These are phyloP conservation scores for Ispidina lecontei DNA, from an alignment of 2,797 vertebrate species.

Conservation along the genomic window DNA sequence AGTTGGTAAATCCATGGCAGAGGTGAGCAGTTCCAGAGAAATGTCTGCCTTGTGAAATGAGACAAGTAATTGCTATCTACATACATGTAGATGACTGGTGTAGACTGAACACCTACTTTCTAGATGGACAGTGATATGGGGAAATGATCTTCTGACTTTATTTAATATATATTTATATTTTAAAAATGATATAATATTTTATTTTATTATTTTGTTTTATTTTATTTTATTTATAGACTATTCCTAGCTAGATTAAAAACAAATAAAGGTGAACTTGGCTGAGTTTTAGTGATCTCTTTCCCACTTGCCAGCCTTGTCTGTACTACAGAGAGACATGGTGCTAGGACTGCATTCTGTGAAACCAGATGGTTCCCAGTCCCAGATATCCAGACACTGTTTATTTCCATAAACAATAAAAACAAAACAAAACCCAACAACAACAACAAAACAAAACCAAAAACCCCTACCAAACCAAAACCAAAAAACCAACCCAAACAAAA, in stretches of 20 bases:
- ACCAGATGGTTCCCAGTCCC: neutral
- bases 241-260: neutral
- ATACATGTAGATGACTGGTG: neutral
- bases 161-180: neutral
- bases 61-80: neutral
- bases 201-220: no score
- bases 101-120: neutral
- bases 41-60: neutral
- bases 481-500: neutral
- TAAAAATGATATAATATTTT: no score
- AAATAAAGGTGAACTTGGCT: neutral
- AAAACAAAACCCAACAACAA: no score
- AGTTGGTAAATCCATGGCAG: neutral
- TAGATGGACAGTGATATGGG: neutral
- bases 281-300: neutral
- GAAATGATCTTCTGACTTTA: neutral
- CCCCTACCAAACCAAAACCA: no score
- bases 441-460: neutral
- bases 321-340: neutral
- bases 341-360: neutral
- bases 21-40: neutral
- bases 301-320: neutral
- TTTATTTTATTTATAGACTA: neutral
- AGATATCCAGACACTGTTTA: neutral
- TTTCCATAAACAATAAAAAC: neutral